Conservation (phyloP, 2,797 vertebrate genomes). For the Bryconaethiops microstoma region DNA sequence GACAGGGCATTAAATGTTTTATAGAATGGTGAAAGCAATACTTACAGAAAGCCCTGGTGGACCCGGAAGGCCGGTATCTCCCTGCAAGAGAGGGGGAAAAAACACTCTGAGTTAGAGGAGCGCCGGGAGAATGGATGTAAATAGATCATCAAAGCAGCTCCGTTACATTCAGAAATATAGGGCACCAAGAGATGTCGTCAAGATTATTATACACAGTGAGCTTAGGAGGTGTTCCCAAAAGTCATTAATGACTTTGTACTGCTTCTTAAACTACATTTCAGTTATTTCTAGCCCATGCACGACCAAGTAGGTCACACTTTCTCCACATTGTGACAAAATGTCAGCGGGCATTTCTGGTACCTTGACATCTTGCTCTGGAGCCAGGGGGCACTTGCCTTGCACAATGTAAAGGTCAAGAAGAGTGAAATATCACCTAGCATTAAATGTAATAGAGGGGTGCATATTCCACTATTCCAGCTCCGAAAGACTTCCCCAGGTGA, state of each 20-base stretch:
- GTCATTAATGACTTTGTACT: neutral
- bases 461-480: neutral
- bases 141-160: conserved; percentile 7
- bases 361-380: conserved; percentile 18
- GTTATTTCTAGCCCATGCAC: neutral
- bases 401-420: conserved; percentile 54
- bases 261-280: neutral
- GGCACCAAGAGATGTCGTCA: neutral
- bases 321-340: conserved; percentile 9
- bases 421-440: conserved; percentile 51
- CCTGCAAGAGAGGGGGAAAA: conserved; percentile 73
- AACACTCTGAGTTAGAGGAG: conserved; percentile 38
- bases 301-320: neutral
- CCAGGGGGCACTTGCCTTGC: conserved; percentile 40
- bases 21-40: conserved; percentile 57
- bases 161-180: conserved; percentile 5
- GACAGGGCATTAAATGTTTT: neutral
- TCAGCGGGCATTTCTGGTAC: neutral
- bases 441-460: conserved; percentile 42
- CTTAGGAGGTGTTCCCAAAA: conserved; percentile 1
- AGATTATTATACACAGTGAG: neutral
- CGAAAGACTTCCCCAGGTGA: conserved; percentile 25
- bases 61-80: conserved; percentile 83
- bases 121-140: neutral
- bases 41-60: conserved; percentile 81